Percentiles rank a stretch among this genome's conserved stretches.
phyloP scores from a whole-genome alignment of 1,140 invertebrate genomes.

The Penaeus japonicus region DNA sequence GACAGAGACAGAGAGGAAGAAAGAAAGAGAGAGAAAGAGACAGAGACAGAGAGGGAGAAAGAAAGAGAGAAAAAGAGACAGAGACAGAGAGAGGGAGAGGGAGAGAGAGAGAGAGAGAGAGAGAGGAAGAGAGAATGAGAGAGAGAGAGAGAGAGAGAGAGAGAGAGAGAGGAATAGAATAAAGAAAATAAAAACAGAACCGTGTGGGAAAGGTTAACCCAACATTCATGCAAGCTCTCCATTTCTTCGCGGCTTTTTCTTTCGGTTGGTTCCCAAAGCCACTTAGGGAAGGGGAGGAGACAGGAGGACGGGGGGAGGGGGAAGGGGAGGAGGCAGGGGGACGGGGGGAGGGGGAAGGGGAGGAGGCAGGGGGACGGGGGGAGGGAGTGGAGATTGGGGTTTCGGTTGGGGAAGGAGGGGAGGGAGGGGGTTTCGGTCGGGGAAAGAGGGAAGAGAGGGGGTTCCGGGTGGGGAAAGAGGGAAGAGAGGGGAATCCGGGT shows the following conservation, averaged over 20 bases:
- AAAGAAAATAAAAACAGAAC: not conserved
- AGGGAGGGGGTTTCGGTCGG: too few relatives aligned
- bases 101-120: not conserved
- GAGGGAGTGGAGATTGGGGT: not conserved
- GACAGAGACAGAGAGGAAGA: not conserved
- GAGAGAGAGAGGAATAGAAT: not conserved
- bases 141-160: conserved; percentile 2
- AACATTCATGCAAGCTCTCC: too few relatives aligned
- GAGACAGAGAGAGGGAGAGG: not conserved
- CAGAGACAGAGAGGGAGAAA: not conserved
- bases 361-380: not conserved
- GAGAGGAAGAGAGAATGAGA: not conserved
- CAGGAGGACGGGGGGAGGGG: not conserved
- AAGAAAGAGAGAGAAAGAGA: not conserved
- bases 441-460: not conserved
- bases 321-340: not conserved
- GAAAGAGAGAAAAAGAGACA: not conserved
- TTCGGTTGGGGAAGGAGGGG: not conserved
- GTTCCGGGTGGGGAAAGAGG: not conserved
- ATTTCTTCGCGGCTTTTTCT: too few relatives aligned
- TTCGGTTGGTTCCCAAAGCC: too few relatives aligned
- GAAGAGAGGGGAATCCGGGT: not conserved
- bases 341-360: not conserved
- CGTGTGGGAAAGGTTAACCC: not conserved
- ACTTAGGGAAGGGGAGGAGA: not conserved